Evolutionary conservation across 1,140 invertebrate species (phyloP).

Genomic region (Sogatella furcifera): DNA sequence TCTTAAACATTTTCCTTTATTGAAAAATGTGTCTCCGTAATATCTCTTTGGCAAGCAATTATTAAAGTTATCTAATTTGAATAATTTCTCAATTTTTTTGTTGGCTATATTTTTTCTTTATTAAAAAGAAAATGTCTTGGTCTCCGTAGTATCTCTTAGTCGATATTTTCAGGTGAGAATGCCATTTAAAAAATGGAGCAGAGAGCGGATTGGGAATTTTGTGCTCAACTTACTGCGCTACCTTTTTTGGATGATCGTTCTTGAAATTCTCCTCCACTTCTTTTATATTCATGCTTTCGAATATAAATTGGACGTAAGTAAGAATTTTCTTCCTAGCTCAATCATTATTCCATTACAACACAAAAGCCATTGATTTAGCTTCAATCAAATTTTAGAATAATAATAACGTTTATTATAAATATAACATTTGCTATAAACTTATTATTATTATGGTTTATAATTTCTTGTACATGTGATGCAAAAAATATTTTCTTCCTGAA

Average conservation of each 20-base stretch:
- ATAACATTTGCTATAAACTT: too few species aligned
- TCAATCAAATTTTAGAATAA: slow-evolving; percentile 4
- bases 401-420: background rate
- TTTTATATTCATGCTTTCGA: slow-evolving; percentile 23
- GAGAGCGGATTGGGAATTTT: slow-evolving; percentile 33
- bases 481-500: slow-evolving; percentile 20
- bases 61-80: too few species aligned
- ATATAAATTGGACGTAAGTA: slow-evolving; percentile 19
- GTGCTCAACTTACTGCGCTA: slow-evolving; percentile 47
- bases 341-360: too few species aligned
- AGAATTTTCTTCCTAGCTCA: background rate
- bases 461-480: background rate
- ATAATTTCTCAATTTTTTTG: too few species aligned
- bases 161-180: background rate
- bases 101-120: too few species aligned
- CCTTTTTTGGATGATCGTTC: slow-evolving; percentile 55
- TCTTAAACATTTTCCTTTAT: too few species aligned
- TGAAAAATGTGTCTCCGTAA: too few species aligned
- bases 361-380: too few species aligned
- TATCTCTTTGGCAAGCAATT: too few species aligned
- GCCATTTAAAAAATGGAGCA: slow-evolving; percentile 9
- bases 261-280: slow-evolving; percentile 62
- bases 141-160: too few species aligned
- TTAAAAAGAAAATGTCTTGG: too few species aligned
- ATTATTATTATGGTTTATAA: too few species aligned